Percentiles rank a stretch among this genome's conserved stretches.
phyloP scores from a whole-genome alignment of 1,140 invertebrate genomes.

The Diploscapter pachys region DNA sequence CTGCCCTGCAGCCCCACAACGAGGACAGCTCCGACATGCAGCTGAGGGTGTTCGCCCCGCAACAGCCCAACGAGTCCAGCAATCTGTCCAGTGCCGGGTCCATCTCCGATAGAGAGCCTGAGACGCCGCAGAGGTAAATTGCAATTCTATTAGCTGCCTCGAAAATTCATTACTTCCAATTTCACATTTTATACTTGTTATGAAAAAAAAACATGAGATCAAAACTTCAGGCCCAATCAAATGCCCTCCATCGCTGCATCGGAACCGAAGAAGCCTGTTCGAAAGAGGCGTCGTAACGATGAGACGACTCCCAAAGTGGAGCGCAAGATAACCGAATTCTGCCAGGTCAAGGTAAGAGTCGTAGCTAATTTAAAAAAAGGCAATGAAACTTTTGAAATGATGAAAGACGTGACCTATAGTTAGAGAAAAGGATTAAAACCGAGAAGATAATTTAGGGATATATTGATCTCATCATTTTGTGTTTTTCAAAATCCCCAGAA shows the following conservation, averaged over 20 bases:
- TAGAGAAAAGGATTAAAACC: not conserved
- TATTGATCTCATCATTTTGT: not conserved
- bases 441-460: not conserved
- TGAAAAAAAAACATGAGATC: not conserved
- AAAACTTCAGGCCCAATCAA: not conserved
- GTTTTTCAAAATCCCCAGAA: not conserved
- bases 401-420: not conserved
- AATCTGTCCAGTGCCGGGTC: constrained; percentile 30
- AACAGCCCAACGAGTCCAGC: constrained; percentile 20
- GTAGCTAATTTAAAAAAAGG: constrained; percentile 7
- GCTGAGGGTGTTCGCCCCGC: not conserved
- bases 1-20: constrained; percentile 7
- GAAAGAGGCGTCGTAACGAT: constrained; percentile 22
- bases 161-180: not conserved
- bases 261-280: constrained; percentile 18
- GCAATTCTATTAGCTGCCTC: not conserved
- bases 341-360: constrained; percentile 10
- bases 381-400: not conserved
- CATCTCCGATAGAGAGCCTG: constrained; percentile 35
- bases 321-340: constrained; percentile 33
- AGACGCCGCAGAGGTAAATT: constrained; percentile 34
- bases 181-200: not conserved
- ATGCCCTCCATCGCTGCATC: not conserved
- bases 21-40: constrained; percentile 14
- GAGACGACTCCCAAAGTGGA: constrained; percentile 28